Percentiles rank a stretch among this genome's conserved stretches.
These are phyloP conservation scores for Thermophis baileyi DNA, from an alignment of 2,113 vertebrate species.

Conservation along the genomic window DNA sequence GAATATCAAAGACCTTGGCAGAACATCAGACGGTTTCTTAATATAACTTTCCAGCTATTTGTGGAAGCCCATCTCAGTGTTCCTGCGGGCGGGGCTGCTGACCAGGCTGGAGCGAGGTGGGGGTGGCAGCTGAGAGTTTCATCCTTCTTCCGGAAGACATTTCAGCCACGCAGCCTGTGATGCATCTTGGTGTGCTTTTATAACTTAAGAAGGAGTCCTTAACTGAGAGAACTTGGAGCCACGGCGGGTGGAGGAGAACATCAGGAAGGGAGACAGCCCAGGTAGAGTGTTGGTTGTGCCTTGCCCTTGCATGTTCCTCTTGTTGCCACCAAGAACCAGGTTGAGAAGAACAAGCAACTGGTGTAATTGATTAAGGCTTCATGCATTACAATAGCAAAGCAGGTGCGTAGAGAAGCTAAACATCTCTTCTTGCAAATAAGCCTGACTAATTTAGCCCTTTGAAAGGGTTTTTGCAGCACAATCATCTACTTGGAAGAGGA, in stretches of 20 bases:
- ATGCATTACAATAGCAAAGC: neutral
- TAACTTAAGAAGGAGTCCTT: conserved; percentile 38
- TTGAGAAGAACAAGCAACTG: neutral
- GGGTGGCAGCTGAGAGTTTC: conserved; percentile 54
- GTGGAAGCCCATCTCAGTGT: conserved; percentile 49
- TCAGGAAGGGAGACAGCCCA: conserved; percentile 19
- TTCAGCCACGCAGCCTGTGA: conserved; percentile 28
- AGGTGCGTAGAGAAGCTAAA: no score
- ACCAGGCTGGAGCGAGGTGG: conserved; percentile 33
- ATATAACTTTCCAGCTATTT: conserved; percentile 58
- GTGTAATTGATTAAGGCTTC: neutral
- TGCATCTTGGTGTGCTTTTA: conserved; percentile 38
- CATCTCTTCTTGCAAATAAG: neutral
- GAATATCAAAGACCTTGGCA: conserved; percentile 57
- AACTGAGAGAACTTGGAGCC: conserved; percentile 25
- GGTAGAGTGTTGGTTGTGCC: conserved; percentile 22
- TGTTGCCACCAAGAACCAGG: neutral
- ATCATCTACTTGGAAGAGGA: neutral
- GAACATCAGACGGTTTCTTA: conserved; percentile 56
- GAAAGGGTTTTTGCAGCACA: neutral
- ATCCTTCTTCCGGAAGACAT: conserved; percentile 56
- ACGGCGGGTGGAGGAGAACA: conserved; percentile 6
- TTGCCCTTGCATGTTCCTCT: neutral
- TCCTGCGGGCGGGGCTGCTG: conserved; percentile 21
- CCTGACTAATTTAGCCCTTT: neutral